Evolutionary conservation across 1,140 invertebrate genomes (phyloP), one percentile per base, ranked within the genome.

Genomic region (Sycobia sp.): DNA sequence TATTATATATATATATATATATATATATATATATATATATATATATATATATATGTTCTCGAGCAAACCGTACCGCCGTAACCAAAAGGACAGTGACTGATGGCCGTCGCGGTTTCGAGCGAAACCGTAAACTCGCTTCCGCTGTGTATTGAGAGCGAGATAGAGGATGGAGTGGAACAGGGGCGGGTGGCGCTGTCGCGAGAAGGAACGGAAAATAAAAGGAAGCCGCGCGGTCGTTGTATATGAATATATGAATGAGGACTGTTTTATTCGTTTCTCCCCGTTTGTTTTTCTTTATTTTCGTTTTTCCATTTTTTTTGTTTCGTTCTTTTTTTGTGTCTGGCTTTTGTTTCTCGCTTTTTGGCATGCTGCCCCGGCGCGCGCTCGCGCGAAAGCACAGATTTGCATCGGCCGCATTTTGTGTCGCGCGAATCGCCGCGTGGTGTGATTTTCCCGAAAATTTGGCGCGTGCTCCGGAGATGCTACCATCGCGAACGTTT

Each of bases 81-180:
- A n/a, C n/a, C n/a, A n/a, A 60, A 60, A 51, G 47, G 62, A 65
- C 62, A 65, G 55, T 65, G 62, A 65, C 54, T 58, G 55, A 65
- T 65, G 41, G 39, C 29, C 38, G 29, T 2, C 39, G 61, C 18
- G 46, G 51, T 62, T n/a, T 41, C 47, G 18, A 36, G 44, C 62
- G 20, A 58, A 58, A 54, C 55, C 47, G 54, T 57, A 65, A 58
- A 58, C 62, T 58, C 25, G 29, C 23, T 16, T 11, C 11, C 34
- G 39, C 23, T n/a, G n/a, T n/a, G n/a, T n/a, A n/a, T n/a, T n/a
- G n/a, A n/a, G n/a, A 36, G 55, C 20, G 10, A 2, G 11, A 23
- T 5, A 7, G n/a, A 38, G n/a, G 20, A 47, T 20, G 3, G 29
- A 46, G 4, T 4, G 23, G 7, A 14, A 41, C 5, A 41, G 16